A percentile compares a stretch with the other conserved stretches of the same genome.
Evolutionary conservation across 1,140 invertebrate genomes (phyloP).

Genomic region (Lutraria rhynchaena): DNA sequence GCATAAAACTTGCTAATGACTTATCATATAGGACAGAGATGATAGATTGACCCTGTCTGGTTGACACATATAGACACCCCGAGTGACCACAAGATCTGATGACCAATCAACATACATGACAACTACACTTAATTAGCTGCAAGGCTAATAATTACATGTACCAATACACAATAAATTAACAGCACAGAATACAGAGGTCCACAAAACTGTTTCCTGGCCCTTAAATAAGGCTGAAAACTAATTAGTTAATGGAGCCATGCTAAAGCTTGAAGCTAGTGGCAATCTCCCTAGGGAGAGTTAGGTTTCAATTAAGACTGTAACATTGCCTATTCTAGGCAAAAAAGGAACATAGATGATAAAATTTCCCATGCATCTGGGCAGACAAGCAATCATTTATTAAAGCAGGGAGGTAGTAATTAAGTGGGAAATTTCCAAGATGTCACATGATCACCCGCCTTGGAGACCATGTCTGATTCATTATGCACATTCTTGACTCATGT

Average conservation of each 20-base stretch:
- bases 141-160: conserved; percentile 30
- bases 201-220: not conserved
- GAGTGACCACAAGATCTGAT: conserved; percentile 24
- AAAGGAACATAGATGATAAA: too few species aligned
- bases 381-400: too few species aligned
- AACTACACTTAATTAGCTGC: conserved; percentile 34
- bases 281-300: too few species aligned
- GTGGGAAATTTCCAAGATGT: too few species aligned
- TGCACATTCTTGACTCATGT: too few species aligned
- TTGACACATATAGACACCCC: conserved; percentile 21
- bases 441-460: too few species aligned
- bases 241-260: conserved; percentile 33
- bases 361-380: too few species aligned
- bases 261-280: conserved; percentile 1
- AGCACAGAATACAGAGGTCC: not conserved
- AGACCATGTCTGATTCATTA: too few species aligned
- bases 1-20: conserved; percentile 19
- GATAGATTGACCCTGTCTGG: conserved; percentile 27
- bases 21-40: conserved; percentile 29
- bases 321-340: too few species aligned
- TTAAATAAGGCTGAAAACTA: not conserved
- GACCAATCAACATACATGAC: conserved; percentile 25
- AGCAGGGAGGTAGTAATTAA: too few species aligned
- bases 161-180: conserved; percentile 5
- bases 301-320: too few species aligned